phyloP scores from a whole-genome alignment of 1,140 invertebrate genomes.

The Goniozus legneri region DNA sequence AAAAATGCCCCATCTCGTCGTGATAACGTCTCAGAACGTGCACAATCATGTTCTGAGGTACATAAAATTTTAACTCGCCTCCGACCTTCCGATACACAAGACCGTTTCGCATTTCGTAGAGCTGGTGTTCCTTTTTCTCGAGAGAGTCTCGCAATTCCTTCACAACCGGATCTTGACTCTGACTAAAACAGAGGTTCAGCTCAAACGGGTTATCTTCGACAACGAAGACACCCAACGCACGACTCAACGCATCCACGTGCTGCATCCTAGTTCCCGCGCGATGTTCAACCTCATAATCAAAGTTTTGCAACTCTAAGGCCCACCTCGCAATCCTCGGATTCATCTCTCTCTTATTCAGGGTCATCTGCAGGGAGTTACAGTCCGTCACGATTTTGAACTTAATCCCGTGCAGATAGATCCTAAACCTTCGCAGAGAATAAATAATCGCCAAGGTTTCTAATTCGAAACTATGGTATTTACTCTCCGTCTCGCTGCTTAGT shows the following conservation, averaged over 20 bases:
- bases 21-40: conserved; percentile 11
- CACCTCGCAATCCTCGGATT: conserved; percentile 14
- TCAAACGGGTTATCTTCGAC: conserved; percentile 20
- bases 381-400: conserved; percentile 19
- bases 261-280: conserved; percentile 12
- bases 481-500: conserved; percentile 29
- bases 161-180: conserved; percentile 14
- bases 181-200: conserved; percentile 11
- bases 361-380: conserved; percentile 13
- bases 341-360: conserved; percentile 12
- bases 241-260: conserved; percentile 25
- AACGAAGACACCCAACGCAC: conserved; percentile 19
- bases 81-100: conserved; percentile 16
- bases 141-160: conserved; percentile 2
- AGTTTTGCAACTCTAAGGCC: conserved; percentile 11
- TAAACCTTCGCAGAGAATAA: conserved; percentile 28
- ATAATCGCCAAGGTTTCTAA: conserved; percentile 50
- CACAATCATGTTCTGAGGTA: conserved; percentile 22
- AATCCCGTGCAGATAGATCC: conserved; percentile 23
- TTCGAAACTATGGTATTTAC: conserved; percentile 38
- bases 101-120: conserved; percentile 9
- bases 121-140: not conserved
- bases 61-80: conserved; percentile 24
- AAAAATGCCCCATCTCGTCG: conserved; percentile 17
- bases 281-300: conserved; percentile 19